Base-by-base conservation (phyloP, 1,140 invertebrate species). In the Tetragonula clypearis region DNA sequence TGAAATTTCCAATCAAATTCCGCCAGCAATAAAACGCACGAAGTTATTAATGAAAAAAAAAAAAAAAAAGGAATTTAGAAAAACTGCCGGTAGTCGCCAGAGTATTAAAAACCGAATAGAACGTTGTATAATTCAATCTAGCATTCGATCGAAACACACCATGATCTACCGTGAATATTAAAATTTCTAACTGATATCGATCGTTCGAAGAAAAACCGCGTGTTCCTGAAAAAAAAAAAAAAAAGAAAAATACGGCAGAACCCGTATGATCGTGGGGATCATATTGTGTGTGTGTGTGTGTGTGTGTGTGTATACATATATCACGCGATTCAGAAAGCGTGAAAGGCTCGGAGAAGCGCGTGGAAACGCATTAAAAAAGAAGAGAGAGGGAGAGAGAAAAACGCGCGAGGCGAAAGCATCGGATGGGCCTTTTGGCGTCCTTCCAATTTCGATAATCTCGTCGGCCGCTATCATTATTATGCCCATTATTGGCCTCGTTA, bases 381-480 rank as follows among this genome's bases (percentile, higher is more conserved):
- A 49, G 8, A 49, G 6, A 49, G 6, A 41, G 6, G 8, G 41
- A 41, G 41, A 41, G 6, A 41, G 41, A 41, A 41, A 41, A 41
- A 41, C 8, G 26, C 49, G 76, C 75, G n/a, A 62, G 75, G 55
- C 56, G 66, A 30, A 80, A 69, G 72, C 76, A 75, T n/a, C 26
- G 26, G 26, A 35, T 58, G 60, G 60, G 60, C 53, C 77, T 90
- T 92, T 91, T 93, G 93, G 93, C 93, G 80, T 87, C 88, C 91
- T 92, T 93, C 92, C 93, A 94, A 93, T 93, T 93, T 93, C 92
- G 92, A 93, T 93, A 94, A 94, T 93, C 92, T 93, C 89, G 82
- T 90, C 90, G 87, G 88, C 41, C 82, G 87, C 87, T 88, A 92
- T 91, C 90, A 92, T 92, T 92, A 92, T 93, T 93, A 93, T 90